Conservation (phyloP, 2,113 vertebrate genomes). For the Cinclus mexicanus region DNA sequence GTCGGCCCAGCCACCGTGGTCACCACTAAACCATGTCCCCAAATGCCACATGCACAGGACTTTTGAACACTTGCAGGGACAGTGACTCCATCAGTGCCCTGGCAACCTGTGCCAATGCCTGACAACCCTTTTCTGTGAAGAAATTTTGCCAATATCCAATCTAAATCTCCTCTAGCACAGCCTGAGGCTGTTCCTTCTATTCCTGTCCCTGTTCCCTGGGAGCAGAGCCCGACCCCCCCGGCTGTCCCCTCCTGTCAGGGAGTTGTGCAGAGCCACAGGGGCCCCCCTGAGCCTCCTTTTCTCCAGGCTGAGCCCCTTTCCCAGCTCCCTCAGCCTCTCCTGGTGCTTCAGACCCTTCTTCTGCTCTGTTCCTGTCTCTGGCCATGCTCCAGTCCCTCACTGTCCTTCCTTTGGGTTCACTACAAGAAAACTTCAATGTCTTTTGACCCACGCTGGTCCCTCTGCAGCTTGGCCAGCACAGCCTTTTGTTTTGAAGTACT, state of each 20-base stretch:
- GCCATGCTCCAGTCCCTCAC: rapidly evolving
- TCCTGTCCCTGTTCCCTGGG: not conserved
- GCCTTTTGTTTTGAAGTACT: not conserved
- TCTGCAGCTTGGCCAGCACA: not conserved
- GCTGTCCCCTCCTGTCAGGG: not conserved
- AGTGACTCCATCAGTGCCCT: not conserved
- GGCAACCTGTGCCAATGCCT: not conserved
- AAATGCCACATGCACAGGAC: rapidly evolving
- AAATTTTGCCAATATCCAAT: rapidly evolving
- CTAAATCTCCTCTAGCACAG: rapidly evolving
- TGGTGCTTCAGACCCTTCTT: not conserved
- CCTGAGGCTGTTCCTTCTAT: not conserved
- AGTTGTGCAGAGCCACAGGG: not conserved
- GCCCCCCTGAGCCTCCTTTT: not conserved
- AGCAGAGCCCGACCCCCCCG: rapidly evolving
- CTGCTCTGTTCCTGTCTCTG: rapidly evolving
- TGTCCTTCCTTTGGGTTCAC: not conserved
- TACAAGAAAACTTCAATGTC: not conserved
- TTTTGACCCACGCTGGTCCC: not conserved
- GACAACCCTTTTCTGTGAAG: too few relatives aligned
- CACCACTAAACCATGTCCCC: not conserved
- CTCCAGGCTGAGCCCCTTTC: not conserved
- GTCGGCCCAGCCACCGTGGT: too few relatives aligned
- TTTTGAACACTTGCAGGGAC: not conserved
- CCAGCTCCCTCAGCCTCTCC: not conserved